A percentile compares a stretch with the other conserved stretches of the same genome.
Conservation (phyloP, 2,113 vertebrate genomes). For the Hyperoodon ampullatus region DNA sequence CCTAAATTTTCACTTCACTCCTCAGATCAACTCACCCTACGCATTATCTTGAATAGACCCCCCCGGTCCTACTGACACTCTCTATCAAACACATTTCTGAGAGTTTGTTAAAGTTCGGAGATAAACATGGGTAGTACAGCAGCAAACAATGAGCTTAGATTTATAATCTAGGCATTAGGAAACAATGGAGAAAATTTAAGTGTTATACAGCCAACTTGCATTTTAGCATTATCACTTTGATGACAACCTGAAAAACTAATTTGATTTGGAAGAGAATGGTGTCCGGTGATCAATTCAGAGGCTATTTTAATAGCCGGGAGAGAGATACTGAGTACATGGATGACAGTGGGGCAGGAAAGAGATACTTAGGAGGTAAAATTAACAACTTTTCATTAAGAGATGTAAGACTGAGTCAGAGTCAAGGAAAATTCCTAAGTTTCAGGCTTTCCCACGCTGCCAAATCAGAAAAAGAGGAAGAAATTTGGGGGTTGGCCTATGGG, state of each 20-base stretch:
- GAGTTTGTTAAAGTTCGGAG: not conserved
- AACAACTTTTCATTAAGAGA: not conserved
- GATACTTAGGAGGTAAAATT: not conserved
- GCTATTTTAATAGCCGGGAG: not conserved
- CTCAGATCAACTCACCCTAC: not conserved
- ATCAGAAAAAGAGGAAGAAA: not conserved
- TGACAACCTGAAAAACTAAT: not conserved
- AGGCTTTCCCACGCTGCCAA: not conserved
- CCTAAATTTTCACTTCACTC: not conserved
- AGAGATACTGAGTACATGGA: not conserved
- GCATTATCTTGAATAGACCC: not conserved
- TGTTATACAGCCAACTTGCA: not conserved
- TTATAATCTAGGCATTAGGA: not conserved
- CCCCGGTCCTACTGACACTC: not conserved
- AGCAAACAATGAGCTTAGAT: not conserved
- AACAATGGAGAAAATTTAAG: not conserved
- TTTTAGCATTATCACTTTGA: not conserved
- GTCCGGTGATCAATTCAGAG: not conserved
- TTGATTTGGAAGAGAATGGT: not conserved
- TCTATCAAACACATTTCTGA: not conserved
- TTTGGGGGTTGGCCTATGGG: not conserved
- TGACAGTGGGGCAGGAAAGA: not conserved
- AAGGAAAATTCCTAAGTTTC: not conserved
- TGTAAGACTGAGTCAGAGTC: not conserved
- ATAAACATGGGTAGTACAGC: not conserved